phyloP scores from a whole-genome alignment of 1,140 invertebrate genomes.

The Asobara japonica region DNA sequence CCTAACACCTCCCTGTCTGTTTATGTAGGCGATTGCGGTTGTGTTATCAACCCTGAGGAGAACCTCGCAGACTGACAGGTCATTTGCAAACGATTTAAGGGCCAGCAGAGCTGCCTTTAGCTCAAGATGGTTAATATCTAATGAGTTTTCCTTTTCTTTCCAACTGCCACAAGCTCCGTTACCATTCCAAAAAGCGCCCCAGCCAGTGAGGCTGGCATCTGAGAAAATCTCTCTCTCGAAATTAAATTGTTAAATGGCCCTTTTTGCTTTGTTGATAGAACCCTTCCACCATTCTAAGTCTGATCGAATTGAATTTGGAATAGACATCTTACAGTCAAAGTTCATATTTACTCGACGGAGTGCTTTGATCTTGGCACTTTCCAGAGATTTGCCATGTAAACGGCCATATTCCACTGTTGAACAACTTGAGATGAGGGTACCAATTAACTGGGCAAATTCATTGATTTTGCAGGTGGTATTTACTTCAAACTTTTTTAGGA shows the following conservation, averaged over 20 bases:
- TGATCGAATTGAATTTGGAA: neutral
- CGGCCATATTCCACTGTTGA: slow-evolving; percentile 34
- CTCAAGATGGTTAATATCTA: slow-evolving; percentile 55
- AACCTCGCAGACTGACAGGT: slow-evolving; percentile 44
- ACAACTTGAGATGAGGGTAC: slow-evolving; percentile 32
- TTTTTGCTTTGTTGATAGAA: neutral
- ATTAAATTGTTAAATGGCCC: neutral
- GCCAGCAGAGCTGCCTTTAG: slow-evolving; percentile 47
- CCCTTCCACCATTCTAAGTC: slow-evolving; percentile 16
- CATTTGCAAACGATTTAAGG: slow-evolving; percentile 48
- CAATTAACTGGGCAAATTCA: slow-evolving; percentile 36
- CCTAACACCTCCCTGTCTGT: slow-evolving; percentile 51
- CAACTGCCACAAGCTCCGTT: slow-evolving; percentile 32
- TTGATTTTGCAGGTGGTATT: slow-evolving; percentile 29
- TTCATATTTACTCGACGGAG: neutral
- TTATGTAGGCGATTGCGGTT: slow-evolving; percentile 54
- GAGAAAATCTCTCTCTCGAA: neutral
- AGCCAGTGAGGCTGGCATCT: slow-evolving; percentile 18
- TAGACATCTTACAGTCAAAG: slow-evolving; percentile 5
- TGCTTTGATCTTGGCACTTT: neutral
- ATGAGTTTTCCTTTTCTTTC: slow-evolving; percentile 34
- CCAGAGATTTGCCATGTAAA: slow-evolving; percentile 32
- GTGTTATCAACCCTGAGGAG: slow-evolving; percentile 54
- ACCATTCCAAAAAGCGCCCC: slow-evolving; percentile 12
- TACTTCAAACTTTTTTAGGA: slow-evolving; percentile 4